Percentiles rank a stretch among this genome's conserved stretches.
Evolutionary conservation across 2,797 vertebrate species (phyloP).

Genomic region (Sardinella longiceps): DNA sequence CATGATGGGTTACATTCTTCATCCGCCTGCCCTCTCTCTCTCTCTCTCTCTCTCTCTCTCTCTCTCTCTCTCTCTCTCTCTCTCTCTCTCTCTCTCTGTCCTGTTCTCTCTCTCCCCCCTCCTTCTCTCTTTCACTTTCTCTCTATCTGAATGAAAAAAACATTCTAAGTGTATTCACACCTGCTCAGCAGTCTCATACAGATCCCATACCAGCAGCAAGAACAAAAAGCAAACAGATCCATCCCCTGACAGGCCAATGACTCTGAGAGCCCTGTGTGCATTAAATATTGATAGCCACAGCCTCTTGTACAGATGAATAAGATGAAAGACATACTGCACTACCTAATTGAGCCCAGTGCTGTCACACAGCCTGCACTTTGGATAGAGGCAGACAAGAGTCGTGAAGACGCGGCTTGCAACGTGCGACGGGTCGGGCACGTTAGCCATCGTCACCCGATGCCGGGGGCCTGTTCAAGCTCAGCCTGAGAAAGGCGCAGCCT

Average conservation of each 20-base stretch:
- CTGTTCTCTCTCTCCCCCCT: slow-evolving; percentile 27
- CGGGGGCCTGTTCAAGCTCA: slow-evolving; percentile 35
- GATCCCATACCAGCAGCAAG: background rate
- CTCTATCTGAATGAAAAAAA: background rate
- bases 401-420: background rate
- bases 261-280: background rate
- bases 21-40: slow-evolving; percentile 32
- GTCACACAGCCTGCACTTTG: background rate
- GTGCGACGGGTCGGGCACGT: background rate
- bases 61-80: background rate
- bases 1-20: slow-evolving; percentile 16
- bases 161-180: background rate
- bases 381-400: background rate
- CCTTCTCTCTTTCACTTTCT: background rate
- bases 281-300: background rate
- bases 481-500: slow-evolving; percentile 39
- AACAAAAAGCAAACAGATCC: background rate
- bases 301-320: no score
- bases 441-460: background rate
- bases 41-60: background rate
- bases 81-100: background rate
- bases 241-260: background rate
- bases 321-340: background rate
- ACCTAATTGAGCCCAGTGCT: background rate
- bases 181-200: background rate